These are phyloP conservation scores for Chaenogobius annularis DNA, from an alignment of 2,113 vertebrate species.

Conservation along the genomic window DNA sequence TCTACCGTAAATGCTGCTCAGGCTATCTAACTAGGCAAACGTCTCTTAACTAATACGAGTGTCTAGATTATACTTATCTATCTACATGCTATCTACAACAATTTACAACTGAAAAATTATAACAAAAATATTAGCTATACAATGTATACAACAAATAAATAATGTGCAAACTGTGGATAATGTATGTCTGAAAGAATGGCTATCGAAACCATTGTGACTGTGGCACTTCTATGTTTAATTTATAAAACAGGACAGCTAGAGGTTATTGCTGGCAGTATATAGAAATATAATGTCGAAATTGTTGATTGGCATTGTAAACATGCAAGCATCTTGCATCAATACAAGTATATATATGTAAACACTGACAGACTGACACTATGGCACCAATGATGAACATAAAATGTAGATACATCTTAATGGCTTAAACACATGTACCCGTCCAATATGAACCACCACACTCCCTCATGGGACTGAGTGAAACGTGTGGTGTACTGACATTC, in stretches of 20 bases:
- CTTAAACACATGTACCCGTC: background rate
- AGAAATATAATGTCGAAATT: background rate
- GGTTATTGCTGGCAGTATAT: conserved; percentile 7
- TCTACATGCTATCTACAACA: conserved; percentile 47
- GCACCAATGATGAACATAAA: conserved; percentile 28
- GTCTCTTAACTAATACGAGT: conserved; percentile 20
- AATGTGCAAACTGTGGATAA: conserved; percentile 6
- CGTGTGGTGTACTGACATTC: conserved; percentile 12
- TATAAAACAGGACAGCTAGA: background rate
- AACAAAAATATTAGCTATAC: background rate
- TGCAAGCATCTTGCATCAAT: too few species aligned
- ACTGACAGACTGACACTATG: conserved; percentile 30
- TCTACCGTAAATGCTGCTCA: background rate
- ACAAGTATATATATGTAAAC: conserved; percentile 35
- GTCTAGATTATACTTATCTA: conserved; percentile 19
- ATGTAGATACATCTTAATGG: conserved; percentile 10
- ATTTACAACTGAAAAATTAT: conserved; percentile 14
- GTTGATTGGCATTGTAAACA: background rate
- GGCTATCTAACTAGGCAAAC: conserved; percentile 18
- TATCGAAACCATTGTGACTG: background rate
- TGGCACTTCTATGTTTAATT: background rate
- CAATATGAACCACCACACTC: background rate
- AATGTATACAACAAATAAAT: conserved; percentile 21
- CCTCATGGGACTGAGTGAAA: conserved; percentile 1
- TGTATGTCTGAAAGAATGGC: background rate